Base-by-base conservation (phyloP, 35 echinoderm and acorn worm genomes). In the Apostichopus parvimensis region DNA sequence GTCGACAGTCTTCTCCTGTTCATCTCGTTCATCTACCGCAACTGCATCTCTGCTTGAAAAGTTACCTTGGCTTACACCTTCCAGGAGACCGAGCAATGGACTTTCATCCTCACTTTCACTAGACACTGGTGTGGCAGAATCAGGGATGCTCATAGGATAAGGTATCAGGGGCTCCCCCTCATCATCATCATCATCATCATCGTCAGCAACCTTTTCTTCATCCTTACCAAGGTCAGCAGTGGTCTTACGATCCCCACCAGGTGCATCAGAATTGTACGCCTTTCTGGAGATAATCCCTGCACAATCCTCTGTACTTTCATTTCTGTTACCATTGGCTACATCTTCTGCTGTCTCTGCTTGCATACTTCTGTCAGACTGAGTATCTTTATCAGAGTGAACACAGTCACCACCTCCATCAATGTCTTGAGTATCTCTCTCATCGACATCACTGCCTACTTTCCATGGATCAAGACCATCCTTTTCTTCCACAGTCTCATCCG, bases 81-180 rank as follows among this genome's bases (percentile, higher is more conserved):
- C 81, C 18, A 84, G 55, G 7, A 84, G 55, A 58, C 57, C 54
- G 9, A 84, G 22, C 55, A 59, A 52, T 53, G 81, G 57, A 8
- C 81, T 84, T 10, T 58, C 81, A 58, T 84, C 81, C 55, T 60
- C 81, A 62, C 81, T 84, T 14, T 84, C 81, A 84, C 81, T 84
- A 53, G 81, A 56, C 56, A 58, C 15, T 58, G 81, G 58, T 60
- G 58, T 59, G 34, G 34, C 34, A n/a, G 81, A 84, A 60, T 84
- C 81, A 58, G 81, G 81, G 10, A 84, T 84, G 56, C 54, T 84
- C 9, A 59, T 58, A 84, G 81, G 81, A n/a, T 58, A 84, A 59
- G 81, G 81, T 22, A 84, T 84, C 81, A 84, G 58, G 1, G 14
- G 8, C n/a, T 84, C 81, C 25, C n/a, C 72, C 8, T 57, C 76